A percentile compares a stretch with the other conserved stretches of the same genome.
phyloP scores from a whole-genome alignment of 2,888 invertebrate species.

The Lomographa bimaculata region DNA sequence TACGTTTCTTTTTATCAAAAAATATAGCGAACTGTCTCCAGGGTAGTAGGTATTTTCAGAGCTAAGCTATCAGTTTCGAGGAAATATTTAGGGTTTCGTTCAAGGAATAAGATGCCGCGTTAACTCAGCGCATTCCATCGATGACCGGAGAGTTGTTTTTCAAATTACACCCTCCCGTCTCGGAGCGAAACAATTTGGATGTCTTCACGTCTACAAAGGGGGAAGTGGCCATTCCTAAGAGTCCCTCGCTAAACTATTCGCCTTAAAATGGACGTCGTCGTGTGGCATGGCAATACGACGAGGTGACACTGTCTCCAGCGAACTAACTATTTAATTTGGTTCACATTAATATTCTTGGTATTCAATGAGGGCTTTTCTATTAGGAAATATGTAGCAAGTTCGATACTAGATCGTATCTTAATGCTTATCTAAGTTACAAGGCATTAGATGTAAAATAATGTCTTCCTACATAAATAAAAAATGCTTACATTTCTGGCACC shows the following conservation, averaged over 20 bases:
- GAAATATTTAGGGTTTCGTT: neutral
- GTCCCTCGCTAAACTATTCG: conserved; percentile 63
- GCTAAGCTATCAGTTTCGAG: neutral
- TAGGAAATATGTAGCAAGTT: no score
- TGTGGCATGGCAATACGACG: conserved; percentile 38
- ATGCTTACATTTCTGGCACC: neutral
- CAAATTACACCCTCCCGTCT: conserved; percentile 53
- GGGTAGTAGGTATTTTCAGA: neutral
- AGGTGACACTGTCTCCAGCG: conserved; percentile 28
- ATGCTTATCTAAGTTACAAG: no score
- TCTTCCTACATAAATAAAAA: no score
- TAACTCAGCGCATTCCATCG: conserved; percentile 54
- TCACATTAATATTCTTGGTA: no score
- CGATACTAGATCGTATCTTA: no score
- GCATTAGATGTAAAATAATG: no score
- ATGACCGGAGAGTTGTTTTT: conserved; percentile 54
- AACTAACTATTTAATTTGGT: conserved; percentile 29
- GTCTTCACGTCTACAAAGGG: conserved; percentile 55
- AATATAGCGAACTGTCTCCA: no score
- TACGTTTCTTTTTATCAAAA: no score
- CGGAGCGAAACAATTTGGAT: conserved; percentile 64
- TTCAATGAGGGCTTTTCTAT: no score
- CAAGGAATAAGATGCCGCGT: conserved; percentile 29
- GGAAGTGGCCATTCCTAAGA: conserved; percentile 51
- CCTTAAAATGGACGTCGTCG: conserved; percentile 52